Evolutionary conservation across 2,888 invertebrate species (phyloP), one percentile per base, ranked within the genome.

Genomic region (Conomelus anceps): DNA sequence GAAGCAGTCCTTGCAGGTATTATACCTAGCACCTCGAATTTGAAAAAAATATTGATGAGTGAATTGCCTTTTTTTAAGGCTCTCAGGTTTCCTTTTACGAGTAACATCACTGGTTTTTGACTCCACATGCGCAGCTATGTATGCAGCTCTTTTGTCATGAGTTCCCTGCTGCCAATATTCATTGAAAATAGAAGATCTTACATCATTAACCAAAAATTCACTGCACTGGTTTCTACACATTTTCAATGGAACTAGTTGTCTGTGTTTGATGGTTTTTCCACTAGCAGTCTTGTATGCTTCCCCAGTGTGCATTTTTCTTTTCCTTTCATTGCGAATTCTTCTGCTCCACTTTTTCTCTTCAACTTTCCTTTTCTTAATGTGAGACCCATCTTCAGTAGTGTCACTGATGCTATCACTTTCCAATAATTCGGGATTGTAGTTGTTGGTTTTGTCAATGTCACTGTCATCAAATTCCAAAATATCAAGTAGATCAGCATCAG

Each of bases 161-260:
- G 87, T 24, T 9, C 88, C 89, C 63, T 89, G 86, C 17, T 13
- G 11, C 90, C 89, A 90, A 23, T 90, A 90, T 41, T 90, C 88
- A 41, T 88, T 3, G 87, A 89, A 89, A 22, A 89, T 90, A 63
- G 24, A 6, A 22, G 87, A 86, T 22, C 24, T 13, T 41, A 86
- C 24, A 17, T 89, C 89, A 26, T 85, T 22, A 29, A 11, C 85
- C n/a, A 89, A 23, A 26, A 6, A 84, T 22, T 23, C 11, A 24
- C 29, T 22, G 29, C 89, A 89, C 29, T 89, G 22, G 41, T 84
- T 86, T 85, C 29, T 29, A 22, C 89, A 89, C 20, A 86, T 13
- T 23, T 86, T 86, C 23, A 89, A 34, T 11, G 22, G 22, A 20
- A 29, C 29, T 11, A 89, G 22, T 24, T 26, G 22, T 85, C 89